Conservation (phyloP, 2,797 vertebrate species). For the Danio tinwini region DNA sequence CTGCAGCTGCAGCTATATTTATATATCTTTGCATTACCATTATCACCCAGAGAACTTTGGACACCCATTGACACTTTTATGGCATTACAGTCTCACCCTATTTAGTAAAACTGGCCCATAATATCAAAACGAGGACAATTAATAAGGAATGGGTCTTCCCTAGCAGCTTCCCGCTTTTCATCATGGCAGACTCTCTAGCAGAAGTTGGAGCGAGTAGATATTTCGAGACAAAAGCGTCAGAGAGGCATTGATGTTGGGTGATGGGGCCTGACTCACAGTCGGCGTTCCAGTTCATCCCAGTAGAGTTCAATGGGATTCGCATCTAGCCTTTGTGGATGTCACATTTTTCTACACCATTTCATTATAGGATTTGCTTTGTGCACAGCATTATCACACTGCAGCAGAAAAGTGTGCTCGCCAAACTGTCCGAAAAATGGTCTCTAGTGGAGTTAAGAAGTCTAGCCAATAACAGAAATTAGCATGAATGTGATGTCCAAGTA, state of each 20-base stretch:
- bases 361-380: constrained; percentile 31
- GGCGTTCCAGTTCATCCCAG: background rate
- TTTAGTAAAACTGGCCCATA: background rate
- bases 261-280: constrained; percentile 34
- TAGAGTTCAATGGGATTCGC: constrained; percentile 1
- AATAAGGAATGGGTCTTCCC: background rate
- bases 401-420: constrained; percentile 2
- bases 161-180: background rate
- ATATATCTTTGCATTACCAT: no score
- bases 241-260: constrained; percentile 37
- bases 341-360: constrained; percentile 7
- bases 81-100: background rate
- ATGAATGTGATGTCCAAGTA: background rate
- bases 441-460: constrained; percentile 2
- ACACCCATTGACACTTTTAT: background rate
- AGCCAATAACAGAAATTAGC: background rate
- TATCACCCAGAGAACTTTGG: no score
- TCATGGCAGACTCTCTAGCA: background rate
- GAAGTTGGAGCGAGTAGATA: background rate
- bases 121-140: background rate
- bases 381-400: constrained; percentile 12
- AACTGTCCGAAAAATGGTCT: background rate
- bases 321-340: constrained; percentile 22
- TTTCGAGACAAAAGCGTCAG: constrained; percentile 33
- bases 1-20: no score